A percentile compares a stretch with the other conserved stretches of the same genome.
Evolutionary conservation across 2,797 vertebrate genomes (phyloP).

Genomic region (Xenops minutus): DNA sequence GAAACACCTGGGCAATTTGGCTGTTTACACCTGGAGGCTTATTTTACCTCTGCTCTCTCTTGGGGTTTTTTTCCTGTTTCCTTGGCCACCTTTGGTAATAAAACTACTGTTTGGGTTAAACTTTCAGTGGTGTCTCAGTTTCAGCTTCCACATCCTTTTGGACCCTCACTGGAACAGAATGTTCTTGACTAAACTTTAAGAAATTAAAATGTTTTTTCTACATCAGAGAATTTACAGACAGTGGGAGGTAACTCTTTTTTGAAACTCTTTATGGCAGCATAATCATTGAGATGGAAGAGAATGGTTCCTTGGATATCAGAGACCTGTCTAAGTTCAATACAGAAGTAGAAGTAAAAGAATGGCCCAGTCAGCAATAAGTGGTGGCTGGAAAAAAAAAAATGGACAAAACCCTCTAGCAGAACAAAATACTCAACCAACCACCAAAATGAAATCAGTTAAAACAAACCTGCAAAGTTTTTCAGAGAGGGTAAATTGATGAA

Average conservation of each 20-base stretch:
- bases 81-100: too few relatives aligned
- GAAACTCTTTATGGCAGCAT: not conserved
- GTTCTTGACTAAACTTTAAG: not conserved
- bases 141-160: too few relatives aligned
- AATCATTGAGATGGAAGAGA: not conserved
- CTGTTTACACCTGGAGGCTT: too few relatives aligned
- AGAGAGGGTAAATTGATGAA: not conserved
- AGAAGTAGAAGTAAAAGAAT: not conserved
- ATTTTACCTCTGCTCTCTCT: too few relatives aligned
- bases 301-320: not conserved
- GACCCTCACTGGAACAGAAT: not conserved
- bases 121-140: too few relatives aligned
- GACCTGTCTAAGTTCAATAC: not conserved
- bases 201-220: not conserved
- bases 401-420: rapidly evolving
- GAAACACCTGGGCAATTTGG: too few relatives aligned
- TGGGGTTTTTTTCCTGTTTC: too few relatives aligned
- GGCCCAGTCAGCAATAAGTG: not conserved
- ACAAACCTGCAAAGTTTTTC: not conserved
- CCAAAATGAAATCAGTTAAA: not conserved
- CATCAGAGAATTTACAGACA: not conserved
- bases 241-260: not conserved
- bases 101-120: too few relatives aligned
- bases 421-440: not conserved
- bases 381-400: not conserved